Evolutionary conservation across 1,140 invertebrate species (phyloP).

Genomic region (Drosophila athabasca): DNA sequence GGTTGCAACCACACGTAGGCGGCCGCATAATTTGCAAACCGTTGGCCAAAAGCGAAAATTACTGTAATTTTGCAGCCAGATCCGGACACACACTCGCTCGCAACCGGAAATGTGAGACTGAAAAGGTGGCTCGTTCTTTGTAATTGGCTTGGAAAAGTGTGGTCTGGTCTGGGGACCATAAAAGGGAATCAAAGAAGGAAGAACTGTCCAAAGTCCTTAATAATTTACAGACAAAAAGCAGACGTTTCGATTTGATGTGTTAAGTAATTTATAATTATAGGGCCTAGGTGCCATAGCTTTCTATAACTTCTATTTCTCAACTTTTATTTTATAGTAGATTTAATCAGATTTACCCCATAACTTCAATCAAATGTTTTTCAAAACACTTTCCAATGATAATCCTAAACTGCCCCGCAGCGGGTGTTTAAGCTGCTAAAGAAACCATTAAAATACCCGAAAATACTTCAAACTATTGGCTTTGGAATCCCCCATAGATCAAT

Average conservation of each 20-base stretch:
- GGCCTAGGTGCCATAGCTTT: no score
- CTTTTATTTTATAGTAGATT: no score
- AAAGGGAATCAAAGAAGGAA: neutral
- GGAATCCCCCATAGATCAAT: slow-evolving; percentile 33
- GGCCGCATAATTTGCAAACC: slow-evolving; percentile 70
- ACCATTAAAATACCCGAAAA: slow-evolving; percentile 28
- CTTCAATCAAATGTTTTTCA: no score
- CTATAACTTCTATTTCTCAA: no score
- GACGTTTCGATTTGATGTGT: no score
- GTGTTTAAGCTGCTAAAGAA: slow-evolving; percentile 29
- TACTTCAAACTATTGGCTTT: neutral
- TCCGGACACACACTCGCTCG: slow-evolving; percentile 2
- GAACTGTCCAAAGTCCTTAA: no score
- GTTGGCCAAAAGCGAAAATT: slow-evolving; percentile 67
- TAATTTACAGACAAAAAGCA: no score
- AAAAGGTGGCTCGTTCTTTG: slow-evolving; percentile 1
- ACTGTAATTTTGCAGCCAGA: slow-evolving; percentile 61
- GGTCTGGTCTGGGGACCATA: neutral
- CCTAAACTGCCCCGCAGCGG: slow-evolving; percentile 6
- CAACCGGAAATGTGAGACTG: slow-evolving; percentile 50
- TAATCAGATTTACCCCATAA: no score
- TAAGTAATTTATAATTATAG: no score
- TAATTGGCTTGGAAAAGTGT: neutral
- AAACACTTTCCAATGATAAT: slow-evolving; percentile 8
- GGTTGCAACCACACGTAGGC: slow-evolving; percentile 62